Evolutionary conservation across 2,113 vertebrate species (phyloP), one percentile per base, ranked within the genome.

Genomic region (Telmatochromis sp.): DNA sequence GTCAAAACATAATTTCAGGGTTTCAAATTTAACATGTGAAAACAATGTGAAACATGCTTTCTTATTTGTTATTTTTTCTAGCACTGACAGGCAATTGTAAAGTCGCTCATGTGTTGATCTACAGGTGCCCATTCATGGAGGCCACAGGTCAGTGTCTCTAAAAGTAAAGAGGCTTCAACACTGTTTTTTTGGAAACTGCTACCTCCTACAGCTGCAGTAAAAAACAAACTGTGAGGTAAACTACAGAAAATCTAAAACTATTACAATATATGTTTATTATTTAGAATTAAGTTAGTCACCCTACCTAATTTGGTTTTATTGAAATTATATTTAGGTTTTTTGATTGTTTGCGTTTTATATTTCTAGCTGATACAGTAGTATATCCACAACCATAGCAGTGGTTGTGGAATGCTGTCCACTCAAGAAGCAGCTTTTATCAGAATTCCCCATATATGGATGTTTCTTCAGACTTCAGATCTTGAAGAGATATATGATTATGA

Each of bases 11-110:
- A 68, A 68, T 21, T 68, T 68, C 63, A 68, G 4, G 33, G 4
- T 40, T 23, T 68, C 7, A 40, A 68, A 40, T 40, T 40, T 1
- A 68, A 63, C 17, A 65, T 2, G 17, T 65, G 31, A 37, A 65
- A 65, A 65, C 19, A 35, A 68, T 70, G 35, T 70, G 65, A 70
- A 23, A 42, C 11, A 70, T 42, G n/a, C 11, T 23, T 70, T 70
- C 12, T 42, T 70, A 40, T 42, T 70, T 70, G 35, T 9, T 70
- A 4, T 15, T 26, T 42, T 23, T 70, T 70, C 65, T 15, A 70
- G n/a, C n/a, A 23, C 37, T 42, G 65, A 70, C 12, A 70, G 65
- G 13, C n/a, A 70, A 9, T 15, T 15, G 21, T 15, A 15, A 42
- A 42, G 37, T 42, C 1, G 2, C n/a, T 23, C 37, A 42, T 23